Evolutionary conservation across 2,113 vertebrate genomes (phyloP), one percentile per base, ranked within the genome.

Genomic region (Nyctereutes procyonoides): DNA sequence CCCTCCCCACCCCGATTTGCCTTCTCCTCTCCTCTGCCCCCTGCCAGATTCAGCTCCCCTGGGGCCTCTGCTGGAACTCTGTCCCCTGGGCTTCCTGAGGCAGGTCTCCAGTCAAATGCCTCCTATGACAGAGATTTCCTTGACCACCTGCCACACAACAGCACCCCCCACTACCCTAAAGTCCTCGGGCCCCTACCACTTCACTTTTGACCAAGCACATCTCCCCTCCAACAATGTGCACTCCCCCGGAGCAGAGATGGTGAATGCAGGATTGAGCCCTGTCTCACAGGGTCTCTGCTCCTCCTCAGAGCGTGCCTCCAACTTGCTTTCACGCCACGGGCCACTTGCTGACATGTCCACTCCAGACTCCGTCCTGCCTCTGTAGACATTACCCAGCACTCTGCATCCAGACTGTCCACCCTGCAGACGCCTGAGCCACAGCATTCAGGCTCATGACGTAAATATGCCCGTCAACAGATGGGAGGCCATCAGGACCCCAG

Each of bases 341-440:
- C 13, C 35, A 35, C 0, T 56, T n/a, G 32, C 30, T 10, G 6
- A 15, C 0, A 1, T 20, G 1, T 24, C 73, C 58, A 32, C 20
- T 6, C 28, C 10, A 14, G 67, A 4, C 53, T 24, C 10, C 11
- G 17, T 0, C 26, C 28, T 43, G 26, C 51, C 28, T 14, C 22
- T 15, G 12, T 0, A 43, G 38, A 28, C 14, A 15, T 32, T 26
- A n/a, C 3, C 67, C 6, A 24, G 76, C 20, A 22, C 38, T 4
- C 30, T 1, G 28, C 0, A 43, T 88, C 17, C 2, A 3, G 14
- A 55, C 28, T 53, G 55, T 43, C 43, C 4, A 19, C 16, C 55
- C 63, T 53, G 28, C 22, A 35, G 43, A 32, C 3, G 12, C 53
- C 76, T 48, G 17, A 60, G 93, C 60, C 71, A 53, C 77, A 22